Base-by-base conservation (phyloP, 1,140 invertebrate genomes). In the Drosophila pseudoobscura region DNA sequence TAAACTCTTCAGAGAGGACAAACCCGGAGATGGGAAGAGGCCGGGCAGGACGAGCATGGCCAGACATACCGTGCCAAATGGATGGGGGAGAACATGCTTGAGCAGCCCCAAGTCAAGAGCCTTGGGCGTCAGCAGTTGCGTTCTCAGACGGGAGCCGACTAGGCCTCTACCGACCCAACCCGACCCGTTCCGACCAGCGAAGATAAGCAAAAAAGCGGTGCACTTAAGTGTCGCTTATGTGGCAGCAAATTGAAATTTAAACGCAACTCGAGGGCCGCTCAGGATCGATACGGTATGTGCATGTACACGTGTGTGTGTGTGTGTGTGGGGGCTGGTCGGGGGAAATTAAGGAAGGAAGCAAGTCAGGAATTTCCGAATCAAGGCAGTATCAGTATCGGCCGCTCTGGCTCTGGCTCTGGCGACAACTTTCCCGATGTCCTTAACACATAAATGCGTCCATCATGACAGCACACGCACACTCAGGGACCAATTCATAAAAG, bases 221-320 rank as follows among this genome's bases (percentile, higher is more conserved):
- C 74, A 75, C 83, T 88, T 70, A 72, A 87, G 82, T 78, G 83
- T 66, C 65, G 82, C 83, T 87, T 80, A 82, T 87, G 75, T 87
- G 82, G 83, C 78, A 87, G 78, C 80, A 87, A 88, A 87, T 87
- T 87, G 82, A 88, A 87, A 87, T 82, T 87, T 87, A 87, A 87
- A 88, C 83, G 83, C 83, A 75, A 58, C 83, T 87, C 55, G 62
- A 85, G 82, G 70, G 74, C 65, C 78, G 74, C 78, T 71, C 76
- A 75, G 65, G 62, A 82, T 87, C 82, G 82, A 87, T 87, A 73
- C 64, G 70, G 70, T 43, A 45, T 35, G 46, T 15, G 11, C 35
- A 35, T 31, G 31, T 31, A 29, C 15, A 52, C 11, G 9, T 35
- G 31, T 35, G 2, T 9, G 9, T 35, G 3, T 11, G 3, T 4